Base-by-base conservation (phyloP, 2,888 invertebrate genomes). In the Lycia hirtaria region DNA sequence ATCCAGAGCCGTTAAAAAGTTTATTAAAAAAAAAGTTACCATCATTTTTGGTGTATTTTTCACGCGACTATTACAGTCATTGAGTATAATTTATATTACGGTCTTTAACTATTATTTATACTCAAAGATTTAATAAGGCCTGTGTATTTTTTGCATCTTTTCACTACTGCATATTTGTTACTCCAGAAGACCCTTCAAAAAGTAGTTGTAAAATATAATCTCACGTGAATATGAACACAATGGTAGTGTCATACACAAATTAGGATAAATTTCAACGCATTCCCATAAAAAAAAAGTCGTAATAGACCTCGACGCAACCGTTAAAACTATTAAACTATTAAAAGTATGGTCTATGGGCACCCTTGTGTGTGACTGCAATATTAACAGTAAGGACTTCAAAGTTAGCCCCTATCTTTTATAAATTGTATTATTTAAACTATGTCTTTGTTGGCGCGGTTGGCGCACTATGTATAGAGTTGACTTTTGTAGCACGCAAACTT, bases 321-420 rank as follows among this genome's bases (percentile, higher is more conserved):
- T 80, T 80, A 73, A 77, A 68, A 76, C 76, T 72, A 80, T 81
- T 80, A 77, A 68, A 76, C 76, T 72, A 80, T 81, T 80, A 80
- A 76, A 69, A 69, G 71, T 72, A 72, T 72, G 74, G 62, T 65
- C 67, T 69, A 65, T 72, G 45, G 45, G 62, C 59, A 71, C 74
- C 76, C 77, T 68, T 68, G 65, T 64, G 65, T 19, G 20, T n/a
- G n/a, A n/a, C 44, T 19, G 65, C 22, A 30, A 45, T 28, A 35
- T 9, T n/a, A 19, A 30, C 52, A 58, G 57, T 57, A 57, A 43
- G 57, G 52, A 26, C 48, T 50, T 30, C 9, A 44, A 15, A 44
- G 30, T 19, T 3, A 2, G 17, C 5, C 47, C 53, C 15, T 47
- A 22, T 12, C n/a, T 12, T 4, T 17, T 28, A 9, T 10, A n/a